Percentiles rank a stretch among this genome's conserved stretches.
phyloP scores from a whole-genome alignment of 2,797 vertebrate species.

The Cuniculus paca region DNA sequence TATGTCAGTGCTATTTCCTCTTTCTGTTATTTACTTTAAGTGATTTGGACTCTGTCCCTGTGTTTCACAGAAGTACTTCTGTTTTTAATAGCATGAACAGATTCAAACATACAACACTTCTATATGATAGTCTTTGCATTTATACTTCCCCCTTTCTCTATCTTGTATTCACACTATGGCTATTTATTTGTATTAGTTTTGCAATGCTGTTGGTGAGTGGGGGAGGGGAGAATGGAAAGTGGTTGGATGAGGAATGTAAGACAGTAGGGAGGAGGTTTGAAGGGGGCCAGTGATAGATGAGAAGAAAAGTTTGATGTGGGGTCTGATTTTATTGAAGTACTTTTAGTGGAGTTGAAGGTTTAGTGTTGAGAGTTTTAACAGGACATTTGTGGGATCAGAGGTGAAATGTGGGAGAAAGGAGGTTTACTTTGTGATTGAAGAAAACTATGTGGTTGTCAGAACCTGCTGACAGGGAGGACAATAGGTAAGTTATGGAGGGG shows the following conservation, averaged over 20 bases:
- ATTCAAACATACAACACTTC: neutral
- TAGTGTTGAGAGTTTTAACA: neutral
- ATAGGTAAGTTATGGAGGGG: neutral
- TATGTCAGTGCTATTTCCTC: neutral
- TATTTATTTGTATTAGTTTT: neutral
- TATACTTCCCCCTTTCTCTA: neutral
- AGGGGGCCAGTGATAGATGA: neutral
- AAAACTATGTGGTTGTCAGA: neutral
- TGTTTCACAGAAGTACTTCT: neutral
- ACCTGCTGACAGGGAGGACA: neutral
- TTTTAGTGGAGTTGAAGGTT: neutral
- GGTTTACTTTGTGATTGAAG: neutral
- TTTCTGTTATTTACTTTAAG: neutral
- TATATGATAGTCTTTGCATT: neutral
- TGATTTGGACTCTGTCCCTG: neutral
- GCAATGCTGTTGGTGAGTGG: neutral
- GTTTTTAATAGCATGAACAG: neutral
- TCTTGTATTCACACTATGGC: neutral
- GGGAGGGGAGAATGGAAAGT: neutral
- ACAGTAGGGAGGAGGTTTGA: neutral
- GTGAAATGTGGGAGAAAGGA: neutral
- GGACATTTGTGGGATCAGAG: neutral
- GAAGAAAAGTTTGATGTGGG: neutral
- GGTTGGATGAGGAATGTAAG: neutral
- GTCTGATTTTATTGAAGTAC: neutral